Evolutionary conservation across 2,113 vertebrate species (phyloP).

Genomic region (Eclectus roratus): DNA sequence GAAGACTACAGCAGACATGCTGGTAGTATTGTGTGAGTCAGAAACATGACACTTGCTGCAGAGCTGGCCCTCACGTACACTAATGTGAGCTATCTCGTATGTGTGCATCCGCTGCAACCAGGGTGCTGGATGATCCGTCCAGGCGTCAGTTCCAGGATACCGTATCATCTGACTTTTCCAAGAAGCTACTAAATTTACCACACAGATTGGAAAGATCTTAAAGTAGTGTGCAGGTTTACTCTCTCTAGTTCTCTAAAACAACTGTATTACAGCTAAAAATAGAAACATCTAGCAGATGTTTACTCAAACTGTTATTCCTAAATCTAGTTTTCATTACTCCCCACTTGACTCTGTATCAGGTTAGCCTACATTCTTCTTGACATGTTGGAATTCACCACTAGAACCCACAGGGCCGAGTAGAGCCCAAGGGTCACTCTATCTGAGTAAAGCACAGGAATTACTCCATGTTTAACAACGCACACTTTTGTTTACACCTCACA

Average conservation of each 20-base stretch:
- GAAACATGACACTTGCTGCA: not conserved
- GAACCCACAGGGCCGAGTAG: not conserved
- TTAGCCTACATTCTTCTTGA: not conserved
- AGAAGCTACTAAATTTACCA: not conserved
- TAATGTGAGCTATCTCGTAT: not conserved
- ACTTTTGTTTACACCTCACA: not conserved
- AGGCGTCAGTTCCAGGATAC: not conserved
- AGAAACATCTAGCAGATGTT: not conserved
- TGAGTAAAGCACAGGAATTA: not conserved
- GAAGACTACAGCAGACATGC: not conserved
- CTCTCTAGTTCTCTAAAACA: not conserved
- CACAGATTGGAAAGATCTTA: not conserved
- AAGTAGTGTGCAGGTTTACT: not conserved
- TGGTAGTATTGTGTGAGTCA: not conserved
- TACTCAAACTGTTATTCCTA: not conserved
- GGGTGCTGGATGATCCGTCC: not conserved
- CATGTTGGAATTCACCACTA: not conserved
- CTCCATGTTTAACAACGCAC: not conserved
- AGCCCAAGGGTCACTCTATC: rapidly evolving
- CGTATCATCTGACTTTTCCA: not conserved
- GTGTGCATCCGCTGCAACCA: not conserved
- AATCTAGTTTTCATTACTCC: not conserved
- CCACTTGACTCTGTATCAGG: not conserved
- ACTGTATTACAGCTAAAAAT: not conserved
- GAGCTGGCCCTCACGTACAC: not conserved